phyloP scores from a whole-genome alignment of 2,888 invertebrate genomes.

The Augiades crinisus region DNA sequence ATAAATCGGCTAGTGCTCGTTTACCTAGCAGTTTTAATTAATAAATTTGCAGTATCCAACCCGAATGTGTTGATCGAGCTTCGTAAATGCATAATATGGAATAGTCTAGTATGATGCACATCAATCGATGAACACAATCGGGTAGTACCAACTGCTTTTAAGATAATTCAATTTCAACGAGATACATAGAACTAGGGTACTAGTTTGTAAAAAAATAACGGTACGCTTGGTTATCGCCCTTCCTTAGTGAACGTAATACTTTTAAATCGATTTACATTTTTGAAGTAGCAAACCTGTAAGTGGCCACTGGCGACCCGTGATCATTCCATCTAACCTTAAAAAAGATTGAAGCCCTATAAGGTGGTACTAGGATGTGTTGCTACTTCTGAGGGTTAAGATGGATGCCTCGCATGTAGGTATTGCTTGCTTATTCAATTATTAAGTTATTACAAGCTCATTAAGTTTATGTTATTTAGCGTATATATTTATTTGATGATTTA shows the following conservation, averaged over 20 bases:
- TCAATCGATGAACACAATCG: constrained; percentile 4
- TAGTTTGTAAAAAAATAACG: not conserved
- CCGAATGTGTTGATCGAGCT: constrained; percentile 5
- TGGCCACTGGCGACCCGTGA: no score
- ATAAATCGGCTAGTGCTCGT: constrained; percentile 3
- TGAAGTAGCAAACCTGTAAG: no score
- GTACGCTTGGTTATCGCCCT: constrained; percentile 7
- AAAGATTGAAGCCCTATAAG: no score
- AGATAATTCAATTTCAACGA: not conserved
- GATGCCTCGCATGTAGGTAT: no score
- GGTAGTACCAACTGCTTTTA: not conserved
- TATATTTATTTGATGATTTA: no score
- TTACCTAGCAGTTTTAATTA: constrained; percentile 19
- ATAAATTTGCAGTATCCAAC: not conserved
- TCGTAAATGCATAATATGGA: constrained; percentile 7
- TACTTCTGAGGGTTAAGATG: no score
- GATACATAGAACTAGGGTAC: not conserved
- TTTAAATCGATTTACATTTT: not conserved
- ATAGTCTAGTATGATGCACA: constrained; percentile 6
- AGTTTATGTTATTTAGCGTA: no score
- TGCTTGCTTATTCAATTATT: no score
- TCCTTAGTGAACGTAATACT: not conserved
- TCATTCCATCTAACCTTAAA: no score
- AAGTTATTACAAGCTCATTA: no score
- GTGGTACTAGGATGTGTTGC: no score